A percentile compares a stretch with the other conserved stretches of the same genome.
Evolutionary conservation across 1,140 invertebrate genomes (phyloP).

Genomic region (Anthonomus grandis): DNA sequence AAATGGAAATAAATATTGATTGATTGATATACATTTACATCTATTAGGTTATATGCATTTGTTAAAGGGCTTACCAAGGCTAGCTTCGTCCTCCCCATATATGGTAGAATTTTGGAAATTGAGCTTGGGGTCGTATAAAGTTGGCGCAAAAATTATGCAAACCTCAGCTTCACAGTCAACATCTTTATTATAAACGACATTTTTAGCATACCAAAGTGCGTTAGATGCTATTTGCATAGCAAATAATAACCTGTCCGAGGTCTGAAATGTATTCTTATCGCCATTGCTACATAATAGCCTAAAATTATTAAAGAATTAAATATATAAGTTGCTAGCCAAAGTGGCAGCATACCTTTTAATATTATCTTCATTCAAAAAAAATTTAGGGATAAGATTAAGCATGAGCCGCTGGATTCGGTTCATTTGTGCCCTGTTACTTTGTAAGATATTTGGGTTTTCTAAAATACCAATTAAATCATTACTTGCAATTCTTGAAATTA

Average conservation of each 20-base stretch:
- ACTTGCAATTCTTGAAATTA: constrained; percentile 73
- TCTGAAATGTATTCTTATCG: constrained; percentile 35
- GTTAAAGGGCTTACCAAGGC: constrained; percentile 32
- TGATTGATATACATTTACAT: too few relatives aligned
- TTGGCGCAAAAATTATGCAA: constrained; percentile 50
- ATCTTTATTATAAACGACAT: constrained; percentile 54
- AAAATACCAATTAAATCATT: constrained; percentile 45
- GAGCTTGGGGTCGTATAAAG: constrained; percentile 44
- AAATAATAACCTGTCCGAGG: constrained; percentile 39
- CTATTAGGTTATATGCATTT: neutral
- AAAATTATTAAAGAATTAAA: neutral
- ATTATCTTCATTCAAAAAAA: constrained; percentile 51
- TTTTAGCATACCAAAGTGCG: constrained; percentile 64
- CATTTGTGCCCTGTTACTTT: constrained; percentile 57
- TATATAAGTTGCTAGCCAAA: neutral
- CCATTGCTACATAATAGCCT: constrained; percentile 13
- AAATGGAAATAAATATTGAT: too few relatives aligned
- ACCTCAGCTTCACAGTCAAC: constrained; percentile 54
- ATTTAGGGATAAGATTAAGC: constrained; percentile 67
- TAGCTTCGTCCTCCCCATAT: constrained; percentile 41
- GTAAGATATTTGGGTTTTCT: constrained; percentile 51
- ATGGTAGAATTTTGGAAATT: constrained; percentile 27
- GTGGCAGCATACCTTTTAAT: constrained; percentile 22
- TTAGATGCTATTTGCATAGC: constrained; percentile 63
- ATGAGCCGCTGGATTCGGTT: constrained; percentile 66